Conservation (phyloP, 2,888 invertebrate species). For the Eupithecia exiguata region DNA sequence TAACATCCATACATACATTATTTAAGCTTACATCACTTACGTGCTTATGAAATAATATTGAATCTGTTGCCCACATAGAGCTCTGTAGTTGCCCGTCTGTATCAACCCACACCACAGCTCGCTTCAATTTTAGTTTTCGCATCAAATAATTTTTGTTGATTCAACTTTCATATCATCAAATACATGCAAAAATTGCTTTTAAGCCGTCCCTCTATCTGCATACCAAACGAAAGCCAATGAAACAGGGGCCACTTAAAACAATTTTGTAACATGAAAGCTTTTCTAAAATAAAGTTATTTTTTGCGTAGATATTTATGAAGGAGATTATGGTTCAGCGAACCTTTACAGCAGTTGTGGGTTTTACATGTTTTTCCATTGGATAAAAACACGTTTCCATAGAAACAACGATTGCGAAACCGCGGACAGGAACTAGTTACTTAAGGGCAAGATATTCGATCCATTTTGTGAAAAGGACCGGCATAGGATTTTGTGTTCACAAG, state of each 20-base stretch:
- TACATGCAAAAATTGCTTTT: constrained; percentile 18
- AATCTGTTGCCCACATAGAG: not conserved
- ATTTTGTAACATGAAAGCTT: constrained; percentile 16
- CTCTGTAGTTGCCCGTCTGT: constrained; percentile 3
- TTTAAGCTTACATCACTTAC: too few species aligned
- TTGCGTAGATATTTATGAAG: constrained; percentile 2
- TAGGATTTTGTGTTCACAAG: too few species aligned
- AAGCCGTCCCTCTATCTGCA: constrained; percentile 7
- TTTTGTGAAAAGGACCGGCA: too few species aligned
- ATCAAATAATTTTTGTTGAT: constrained; percentile 21
- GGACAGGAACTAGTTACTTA: too few species aligned
- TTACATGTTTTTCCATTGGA: not conserved
- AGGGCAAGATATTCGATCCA: too few species aligned
- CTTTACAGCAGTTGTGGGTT: not conserved
- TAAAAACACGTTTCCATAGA: too few species aligned
- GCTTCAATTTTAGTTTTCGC: constrained; percentile 21
- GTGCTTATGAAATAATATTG: too few species aligned
- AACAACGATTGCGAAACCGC: too few species aligned
- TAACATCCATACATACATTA: too few species aligned
- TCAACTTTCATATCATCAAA: constrained; percentile 16
- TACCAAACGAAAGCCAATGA: constrained; percentile 21
- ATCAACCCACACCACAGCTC: not conserved
- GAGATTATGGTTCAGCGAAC: not conserved
- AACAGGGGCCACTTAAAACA: constrained; percentile 11
- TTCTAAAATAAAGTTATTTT: constrained; percentile 10